Conservation (phyloP, 1,140 invertebrate species). For the Eufriesea mexicana region DNA sequence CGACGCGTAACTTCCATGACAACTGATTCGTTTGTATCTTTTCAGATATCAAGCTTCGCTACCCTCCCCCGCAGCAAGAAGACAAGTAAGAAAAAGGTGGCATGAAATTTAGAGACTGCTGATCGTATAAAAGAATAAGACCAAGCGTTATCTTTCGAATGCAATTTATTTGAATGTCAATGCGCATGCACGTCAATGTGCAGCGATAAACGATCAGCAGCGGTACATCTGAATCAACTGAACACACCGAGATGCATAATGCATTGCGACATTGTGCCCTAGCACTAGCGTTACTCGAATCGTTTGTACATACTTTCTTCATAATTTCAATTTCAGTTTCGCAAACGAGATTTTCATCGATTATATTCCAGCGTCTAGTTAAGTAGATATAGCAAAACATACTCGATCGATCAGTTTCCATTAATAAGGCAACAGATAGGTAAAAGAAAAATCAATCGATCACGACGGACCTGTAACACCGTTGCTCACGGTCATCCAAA, state of each 20-base stretch:
- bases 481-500: constrained; percentile 58
- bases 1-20: not conserved
- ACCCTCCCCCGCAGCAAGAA: constrained; percentile 84
- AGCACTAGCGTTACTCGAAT: constrained; percentile 10
- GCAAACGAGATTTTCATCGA: not conserved
- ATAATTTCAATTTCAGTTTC: not conserved
- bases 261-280: constrained; percentile 33
- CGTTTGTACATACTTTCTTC: constrained; percentile 26
- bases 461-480: constrained; percentile 27
- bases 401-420: not conserved
- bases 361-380: constrained; percentile 7
- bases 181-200: constrained; percentile 3
- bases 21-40: constrained; percentile 54
- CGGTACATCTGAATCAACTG: not conserved
- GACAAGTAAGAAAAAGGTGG: constrained; percentile 80
- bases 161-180: constrained; percentile 17
- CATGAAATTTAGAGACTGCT: constrained; percentile 74
- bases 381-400: not conserved
- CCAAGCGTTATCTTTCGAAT: constrained; percentile 45
- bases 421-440: not conserved
- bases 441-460: not conserved
- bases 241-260: constrained; percentile 19
- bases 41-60: constrained; percentile 84
- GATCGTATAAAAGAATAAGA: constrained; percentile 75
- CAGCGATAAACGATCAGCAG: constrained; percentile 55